Conservation (phyloP, 2,888 invertebrate species). For the Cephalotes varians region DNA sequence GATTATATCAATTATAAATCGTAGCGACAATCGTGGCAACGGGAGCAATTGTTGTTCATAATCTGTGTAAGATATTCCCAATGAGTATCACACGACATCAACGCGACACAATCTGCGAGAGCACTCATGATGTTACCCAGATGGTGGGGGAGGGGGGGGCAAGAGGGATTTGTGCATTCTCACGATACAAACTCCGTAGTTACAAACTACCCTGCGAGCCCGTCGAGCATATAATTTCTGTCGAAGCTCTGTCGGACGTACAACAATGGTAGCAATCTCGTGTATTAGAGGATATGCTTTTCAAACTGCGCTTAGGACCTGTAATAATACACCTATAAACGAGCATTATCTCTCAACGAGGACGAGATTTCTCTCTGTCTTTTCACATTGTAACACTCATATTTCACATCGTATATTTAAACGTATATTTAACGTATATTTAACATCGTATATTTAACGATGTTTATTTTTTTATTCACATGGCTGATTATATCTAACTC, state of each 20-base stretch:
- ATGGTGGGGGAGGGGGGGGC: not conserved
- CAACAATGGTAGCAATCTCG: slow-evolving; percentile 41
- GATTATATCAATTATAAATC: not conserved
- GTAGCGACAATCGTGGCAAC: not conserved
- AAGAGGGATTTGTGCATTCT: slow-evolving; percentile 40
- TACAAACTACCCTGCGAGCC: slow-evolving; percentile 41
- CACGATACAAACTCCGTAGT: slow-evolving; percentile 64
- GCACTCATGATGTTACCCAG: slow-evolving; percentile 7
- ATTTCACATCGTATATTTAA: not conserved
- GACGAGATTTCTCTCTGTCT: not conserved
- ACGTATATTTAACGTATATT: no score
- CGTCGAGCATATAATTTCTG: slow-evolving; percentile 62
- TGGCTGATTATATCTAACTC: not conserved
- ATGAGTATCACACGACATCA: slow-evolving; percentile 3
- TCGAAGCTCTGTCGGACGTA: slow-evolving; percentile 44
- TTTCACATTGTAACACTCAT: no score
- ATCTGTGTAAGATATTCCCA: not conserved
- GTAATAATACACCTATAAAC: slow-evolving; percentile 4
- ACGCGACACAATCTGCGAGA: slow-evolving; percentile 8
- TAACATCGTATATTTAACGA: no score
- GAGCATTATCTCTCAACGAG: slow-evolving; percentile 4
- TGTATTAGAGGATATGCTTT: slow-evolving; percentile 32
- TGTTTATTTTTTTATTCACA: not conserved
- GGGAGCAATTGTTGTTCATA: not conserved
- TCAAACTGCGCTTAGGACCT: not conserved